These are phyloP conservation scores for Eciton burchellii DNA, from an alignment of 1,140 invertebrate genomes.

Conservation along the genomic window DNA sequence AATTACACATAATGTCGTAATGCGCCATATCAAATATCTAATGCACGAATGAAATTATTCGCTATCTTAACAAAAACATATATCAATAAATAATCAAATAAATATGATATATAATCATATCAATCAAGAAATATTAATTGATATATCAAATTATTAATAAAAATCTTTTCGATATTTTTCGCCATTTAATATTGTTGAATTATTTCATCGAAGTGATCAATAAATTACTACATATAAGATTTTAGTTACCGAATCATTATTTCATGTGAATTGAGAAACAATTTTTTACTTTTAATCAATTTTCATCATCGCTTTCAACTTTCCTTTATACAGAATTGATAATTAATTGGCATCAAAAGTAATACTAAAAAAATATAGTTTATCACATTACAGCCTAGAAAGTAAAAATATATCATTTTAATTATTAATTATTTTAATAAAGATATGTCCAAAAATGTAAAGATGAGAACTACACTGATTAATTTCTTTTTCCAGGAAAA, in stretches of 20 bases:
- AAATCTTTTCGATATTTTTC: background rate
- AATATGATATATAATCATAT: no score
- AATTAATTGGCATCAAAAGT: conserved; percentile 41
- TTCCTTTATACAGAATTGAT: conserved; percentile 48
- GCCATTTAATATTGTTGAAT: background rate
- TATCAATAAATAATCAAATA: no score
- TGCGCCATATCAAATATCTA: no score
- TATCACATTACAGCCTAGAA: background rate
- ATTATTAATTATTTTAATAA: conserved; percentile 29
- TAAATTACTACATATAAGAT: background rate
- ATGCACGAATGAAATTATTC: no score
- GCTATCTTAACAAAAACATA: no score
- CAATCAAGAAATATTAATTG: background rate
- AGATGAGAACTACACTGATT: background rate
- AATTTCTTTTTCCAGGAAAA: background rate
- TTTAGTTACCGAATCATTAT: background rate
- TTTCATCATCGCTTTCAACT: conserved; percentile 47
- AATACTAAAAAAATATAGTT: background rate
- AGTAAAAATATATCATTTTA: conserved; percentile 36
- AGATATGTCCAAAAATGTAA: conserved; percentile 11
- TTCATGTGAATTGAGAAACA: conserved; percentile 20
- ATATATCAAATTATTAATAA: background rate
- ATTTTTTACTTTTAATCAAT: conserved; percentile 42
- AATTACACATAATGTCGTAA: no score
- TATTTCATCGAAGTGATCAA: background rate